These are phyloP conservation scores for Merluccius polli DNA, from an alignment of 2,797 vertebrate genomes.

Conservation along the genomic window DNA sequence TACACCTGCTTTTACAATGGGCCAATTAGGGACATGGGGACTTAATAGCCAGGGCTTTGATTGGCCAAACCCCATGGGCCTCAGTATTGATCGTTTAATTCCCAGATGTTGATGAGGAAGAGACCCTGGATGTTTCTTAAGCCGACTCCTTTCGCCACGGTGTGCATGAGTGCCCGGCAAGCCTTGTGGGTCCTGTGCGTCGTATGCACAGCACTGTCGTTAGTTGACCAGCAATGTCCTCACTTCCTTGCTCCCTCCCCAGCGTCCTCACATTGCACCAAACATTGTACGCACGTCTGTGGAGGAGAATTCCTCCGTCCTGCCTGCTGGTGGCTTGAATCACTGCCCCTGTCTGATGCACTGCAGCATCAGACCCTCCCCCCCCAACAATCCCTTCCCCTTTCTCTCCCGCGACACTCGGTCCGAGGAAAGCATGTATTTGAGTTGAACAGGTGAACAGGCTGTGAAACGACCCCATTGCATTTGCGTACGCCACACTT, in stretches of 20 bases:
- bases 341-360: neutral
- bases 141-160: neutral
- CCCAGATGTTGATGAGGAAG: neutral
- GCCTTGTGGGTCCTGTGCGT: no score
- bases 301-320: no score
- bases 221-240: no score
- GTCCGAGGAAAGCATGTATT: conserved; percentile 6
- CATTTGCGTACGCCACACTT: neutral
- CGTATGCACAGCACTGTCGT: no score
- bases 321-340: neutral
- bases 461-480: conserved; percentile 28
- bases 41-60: neutral
- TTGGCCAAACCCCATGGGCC: neutral
- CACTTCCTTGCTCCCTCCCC: neutral
- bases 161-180: no score
- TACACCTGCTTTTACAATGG: neutral
- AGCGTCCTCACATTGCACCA: no score
- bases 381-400: neutral
- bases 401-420: neutral
- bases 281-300: no score
- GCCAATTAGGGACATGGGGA: neutral
- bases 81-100: neutral
- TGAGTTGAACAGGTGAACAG: conserved; percentile 38
- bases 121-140: neutral
- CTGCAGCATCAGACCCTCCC: neutral